A percentile compares a stretch with the other conserved stretches of the same genome.
Evolutionary conservation across 1,140 invertebrate genomes (phyloP).

Genomic region (Solenopsis invicta): DNA sequence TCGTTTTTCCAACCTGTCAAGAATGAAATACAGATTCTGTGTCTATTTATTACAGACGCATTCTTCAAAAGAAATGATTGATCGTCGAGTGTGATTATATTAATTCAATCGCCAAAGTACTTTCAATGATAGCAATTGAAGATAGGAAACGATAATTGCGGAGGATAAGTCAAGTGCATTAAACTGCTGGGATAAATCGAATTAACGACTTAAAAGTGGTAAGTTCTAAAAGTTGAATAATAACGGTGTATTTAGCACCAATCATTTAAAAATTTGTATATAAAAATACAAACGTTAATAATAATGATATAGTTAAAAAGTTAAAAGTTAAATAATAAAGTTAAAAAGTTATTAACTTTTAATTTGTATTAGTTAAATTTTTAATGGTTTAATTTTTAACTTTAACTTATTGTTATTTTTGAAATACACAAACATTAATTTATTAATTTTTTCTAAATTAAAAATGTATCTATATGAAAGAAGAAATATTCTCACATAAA

Average conservation of each 20-base stretch:
- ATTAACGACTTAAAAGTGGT: background rate
- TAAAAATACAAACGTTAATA: background rate
- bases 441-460: too few relatives aligned
- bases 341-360: too few relatives aligned
- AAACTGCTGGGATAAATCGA: background rate
- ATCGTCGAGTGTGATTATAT: background rate
- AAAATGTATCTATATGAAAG: too few relatives aligned
- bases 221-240: background rate
- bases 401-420: too few relatives aligned
- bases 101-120: background rate
- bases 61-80: background rate
- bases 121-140: background rate
- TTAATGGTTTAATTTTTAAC: too few relatives aligned
- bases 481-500: too few relatives aligned
- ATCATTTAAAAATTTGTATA: background rate
- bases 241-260: background rate
- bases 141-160: background rate
- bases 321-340: too few relatives aligned
- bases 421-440: too few relatives aligned
- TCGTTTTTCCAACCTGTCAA: background rate
- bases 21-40: background rate
- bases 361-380: too few relatives aligned
- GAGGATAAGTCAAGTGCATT: background rate
- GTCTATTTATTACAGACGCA: background rate
- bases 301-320: background rate